Base-by-base conservation (phyloP, 2,888 invertebrate genomes). In the Nomada flava region DNA sequence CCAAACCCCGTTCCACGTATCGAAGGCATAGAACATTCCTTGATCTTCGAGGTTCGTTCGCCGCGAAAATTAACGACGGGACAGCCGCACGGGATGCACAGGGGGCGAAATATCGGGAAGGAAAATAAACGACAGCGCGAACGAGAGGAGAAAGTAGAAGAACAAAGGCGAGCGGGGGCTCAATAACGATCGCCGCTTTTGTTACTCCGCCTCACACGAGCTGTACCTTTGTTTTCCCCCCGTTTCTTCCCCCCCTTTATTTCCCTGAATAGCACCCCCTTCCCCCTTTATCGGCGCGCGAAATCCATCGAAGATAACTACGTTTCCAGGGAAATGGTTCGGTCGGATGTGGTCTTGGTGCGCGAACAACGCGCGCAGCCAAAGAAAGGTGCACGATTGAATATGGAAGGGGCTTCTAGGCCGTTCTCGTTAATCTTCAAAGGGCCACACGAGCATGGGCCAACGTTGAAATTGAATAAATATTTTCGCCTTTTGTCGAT, bases 371-470 rank as follows among this genome's bases (percentile, higher is more conserved):
- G 52, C 5, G 44, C 53, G 4, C 20, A 5, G 42, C 23, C 44
- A 62, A 75, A 78, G 77, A 84, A 77, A 60, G 67, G 65, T 20
- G 65, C 26, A 15, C 70, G 74, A 77, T 78, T 11, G 83, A 76
- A 76, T 72, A 72, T 82, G 69, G 72, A 82, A 53, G 64, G 67
- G 69, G 64, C 29, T 52, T 23, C 55, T 57, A 53, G 57, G 70
- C 42, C 23, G 70, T 47, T 70, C 79, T 85, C 88, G 86, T 89
- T 90, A 88, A 90, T 89, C 88, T 88, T 89, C 86, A 87, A 87
- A 88, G 87, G 82, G 68, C 50, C 65, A 67, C 50, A 62, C 77
- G 63, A 76, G 81, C 76, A 70, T 75, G 79, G 79, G 79, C 76
- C 83, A 79, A 78, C 76, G 79, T 81, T 75, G 79, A 64, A 77